These are phyloP conservation scores for Cryptotis parvus DNA, from an alignment of 2,113 vertebrate species.

Conservation along the genomic window DNA sequence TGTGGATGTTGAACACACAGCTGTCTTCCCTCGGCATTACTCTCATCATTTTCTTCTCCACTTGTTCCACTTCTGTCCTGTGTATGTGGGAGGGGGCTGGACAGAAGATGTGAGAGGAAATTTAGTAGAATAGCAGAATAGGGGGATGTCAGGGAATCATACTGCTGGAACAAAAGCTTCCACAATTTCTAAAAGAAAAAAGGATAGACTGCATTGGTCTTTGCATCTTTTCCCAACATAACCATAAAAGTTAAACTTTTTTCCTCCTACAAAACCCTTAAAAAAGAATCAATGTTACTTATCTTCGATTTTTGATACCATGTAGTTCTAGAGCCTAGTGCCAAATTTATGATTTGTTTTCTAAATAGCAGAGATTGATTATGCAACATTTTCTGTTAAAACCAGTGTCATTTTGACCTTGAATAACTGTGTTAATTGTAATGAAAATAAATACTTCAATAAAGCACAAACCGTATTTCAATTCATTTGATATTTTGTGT, in stretches of 20 bases:
- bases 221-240: slow-evolving; percentile 76
- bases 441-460: slow-evolving; percentile 77
- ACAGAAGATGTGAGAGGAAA: slow-evolving; percentile 77
- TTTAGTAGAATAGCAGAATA: slow-evolving; percentile 79
- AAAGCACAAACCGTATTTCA: slow-evolving; percentile 79
- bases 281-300: slow-evolving; percentile 58
- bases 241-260: slow-evolving; percentile 77
- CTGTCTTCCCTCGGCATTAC: slow-evolving; percentile 83
- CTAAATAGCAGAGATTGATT: slow-evolving; percentile 66
- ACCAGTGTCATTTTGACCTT: slow-evolving; percentile 74
- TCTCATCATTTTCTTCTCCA: slow-evolving; percentile 85
- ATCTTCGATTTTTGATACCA: slow-evolving; percentile 63
- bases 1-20: slow-evolving; percentile 80
- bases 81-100: slow-evolving; percentile 69
- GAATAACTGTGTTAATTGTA: slow-evolving; percentile 67
- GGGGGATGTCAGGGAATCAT: slow-evolving; percentile 78
- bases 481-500: slow-evolving; percentile 72
- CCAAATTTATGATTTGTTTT: slow-evolving; percentile 69
- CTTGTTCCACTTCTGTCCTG: slow-evolving; percentile 83
- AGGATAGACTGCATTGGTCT: slow-evolving; percentile 72
- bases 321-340: slow-evolving; percentile 19
- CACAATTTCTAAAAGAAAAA: slow-evolving; percentile 78
- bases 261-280: slow-evolving; percentile 50
- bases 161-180: slow-evolving; percentile 74
- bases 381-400: slow-evolving; percentile 66